A percentile compares a stretch with the other conserved stretches of the same genome.
These are phyloP conservation scores for Astreopora myriophthalma DNA, from an alignment of 64 coral and sea anemone species.

Conservation along the genomic window DNA sequence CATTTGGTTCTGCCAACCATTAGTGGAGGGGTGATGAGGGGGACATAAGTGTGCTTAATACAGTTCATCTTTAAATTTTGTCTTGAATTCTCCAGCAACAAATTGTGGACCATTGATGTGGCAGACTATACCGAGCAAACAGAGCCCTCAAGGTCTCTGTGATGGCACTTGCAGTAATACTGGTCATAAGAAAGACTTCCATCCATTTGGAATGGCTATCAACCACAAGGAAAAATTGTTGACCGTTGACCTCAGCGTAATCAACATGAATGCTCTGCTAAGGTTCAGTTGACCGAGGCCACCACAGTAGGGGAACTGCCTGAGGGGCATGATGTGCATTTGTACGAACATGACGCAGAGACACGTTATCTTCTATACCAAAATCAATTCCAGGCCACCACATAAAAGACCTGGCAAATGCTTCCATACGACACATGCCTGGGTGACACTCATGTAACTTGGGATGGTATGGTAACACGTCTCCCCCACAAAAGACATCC, in stretches of 20 bases:
- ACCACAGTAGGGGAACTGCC: neutral
- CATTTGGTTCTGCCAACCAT: no score
- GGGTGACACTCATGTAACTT: no score
- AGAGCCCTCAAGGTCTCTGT: neutral
- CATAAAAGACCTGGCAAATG: neutral
- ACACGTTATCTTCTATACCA: neutral
- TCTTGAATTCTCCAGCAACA: no score
- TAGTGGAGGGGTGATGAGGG: no score
- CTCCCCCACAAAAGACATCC: neutral
- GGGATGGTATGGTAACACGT: neutral
- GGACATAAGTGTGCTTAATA: no score
- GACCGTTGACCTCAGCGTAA: constrained; percentile 4
- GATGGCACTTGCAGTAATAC: neutral
- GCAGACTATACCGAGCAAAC: neutral
- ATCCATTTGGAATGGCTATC: constrained; percentile 1
- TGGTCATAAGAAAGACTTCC: neutral
- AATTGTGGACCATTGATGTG: neutral
- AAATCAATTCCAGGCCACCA: neutral
- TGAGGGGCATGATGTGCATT: neutral
- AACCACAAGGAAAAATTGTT: constrained; percentile 18
- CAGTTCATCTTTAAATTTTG: no score
- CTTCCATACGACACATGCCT: neutral
- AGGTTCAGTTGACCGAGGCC: constrained; percentile 6
- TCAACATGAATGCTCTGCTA: constrained; percentile 25
- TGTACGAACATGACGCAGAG: neutral